These are phyloP conservation scores for Vidua macroura DNA, from an alignment of 2,113 vertebrate genomes.

Conservation along the genomic window DNA sequence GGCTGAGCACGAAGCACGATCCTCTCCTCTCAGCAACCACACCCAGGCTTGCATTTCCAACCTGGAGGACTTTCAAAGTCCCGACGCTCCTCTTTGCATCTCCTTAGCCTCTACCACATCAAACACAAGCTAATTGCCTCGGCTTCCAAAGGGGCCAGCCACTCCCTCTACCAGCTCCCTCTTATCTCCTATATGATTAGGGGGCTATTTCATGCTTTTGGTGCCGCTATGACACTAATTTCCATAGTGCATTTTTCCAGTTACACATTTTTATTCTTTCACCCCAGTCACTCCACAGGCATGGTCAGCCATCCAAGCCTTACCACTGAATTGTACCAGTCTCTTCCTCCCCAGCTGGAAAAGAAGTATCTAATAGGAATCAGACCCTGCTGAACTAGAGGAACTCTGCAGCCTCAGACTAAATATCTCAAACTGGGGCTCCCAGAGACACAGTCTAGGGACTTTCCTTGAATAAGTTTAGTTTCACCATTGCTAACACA, in stretches of 20 bases:
- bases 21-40: neutral
- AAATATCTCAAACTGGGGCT: neutral
- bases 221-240: neutral
- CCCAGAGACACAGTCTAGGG: neutral
- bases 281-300: neutral
- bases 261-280: neutral
- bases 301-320: neutral
- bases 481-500: neutral
- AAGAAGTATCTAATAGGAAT: neutral
- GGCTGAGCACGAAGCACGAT: neutral
- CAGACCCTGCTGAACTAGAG: neutral
- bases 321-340: neutral
- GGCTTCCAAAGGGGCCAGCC: neutral
- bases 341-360: neutral
- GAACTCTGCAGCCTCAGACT: neutral
- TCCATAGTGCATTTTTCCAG: neutral
- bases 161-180: neutral
- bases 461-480: neutral
- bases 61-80: neutral
- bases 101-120: slow-evolving; percentile 11
- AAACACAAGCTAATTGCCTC: slow-evolving; percentile 21
- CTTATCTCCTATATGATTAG: neutral
- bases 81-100: neutral
- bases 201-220: neutral
- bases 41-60: neutral